Evolutionary conservation across 2,797 vertebrate genomes (phyloP), one percentile per base, ranked within the genome.

Genomic region (Cynopterus sphinx): DNA sequence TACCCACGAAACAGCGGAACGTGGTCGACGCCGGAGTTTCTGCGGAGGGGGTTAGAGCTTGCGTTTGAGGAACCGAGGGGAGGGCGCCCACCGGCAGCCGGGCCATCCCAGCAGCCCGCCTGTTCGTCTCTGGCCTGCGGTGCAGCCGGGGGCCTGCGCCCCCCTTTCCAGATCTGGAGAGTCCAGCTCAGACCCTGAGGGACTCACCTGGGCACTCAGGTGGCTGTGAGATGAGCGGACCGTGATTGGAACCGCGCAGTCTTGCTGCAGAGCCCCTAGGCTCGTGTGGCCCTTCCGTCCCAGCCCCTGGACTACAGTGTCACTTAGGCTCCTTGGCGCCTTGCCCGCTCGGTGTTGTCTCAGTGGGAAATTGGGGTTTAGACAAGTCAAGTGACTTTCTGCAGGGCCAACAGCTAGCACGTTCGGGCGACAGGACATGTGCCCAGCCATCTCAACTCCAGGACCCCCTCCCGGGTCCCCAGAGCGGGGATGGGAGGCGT

Each of bases 41-140:
- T 19, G 5, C 33, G 21, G 36, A 53, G 9, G 2, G 19, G 8
- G 13, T 41, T 26, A 36, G 71, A 65, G 19, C n/a, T 21, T n/a
- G 17, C 73, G 77, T 68, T 49, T 81, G 3, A 0, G 9, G 28
- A 28, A 31, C 22, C 22, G 2, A 4, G n/a, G 6, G 7, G 10
- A 8, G 21, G 11, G 28, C 6, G 3, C 12, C 0, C 1, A 0
- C 3, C 3, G 1, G 17, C 24, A 31, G 16, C 31, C 21, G 9
- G 79, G 75, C 6, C 1, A 7, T 5, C 26, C 16, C 0, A 10
- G 68, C 19, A 59, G 61, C 5, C 0, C 5, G 9, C 24, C 75
- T 39, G 3, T 12, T 26, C 61, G 8, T 15, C 5, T 0, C 19
- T 16, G 8, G 65, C 9, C 21, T 17, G 21, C 6, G 2, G 41